Evolutionary conservation across 1,140 invertebrate species (phyloP).

Genomic region (Lepidostoma basale): DNA sequence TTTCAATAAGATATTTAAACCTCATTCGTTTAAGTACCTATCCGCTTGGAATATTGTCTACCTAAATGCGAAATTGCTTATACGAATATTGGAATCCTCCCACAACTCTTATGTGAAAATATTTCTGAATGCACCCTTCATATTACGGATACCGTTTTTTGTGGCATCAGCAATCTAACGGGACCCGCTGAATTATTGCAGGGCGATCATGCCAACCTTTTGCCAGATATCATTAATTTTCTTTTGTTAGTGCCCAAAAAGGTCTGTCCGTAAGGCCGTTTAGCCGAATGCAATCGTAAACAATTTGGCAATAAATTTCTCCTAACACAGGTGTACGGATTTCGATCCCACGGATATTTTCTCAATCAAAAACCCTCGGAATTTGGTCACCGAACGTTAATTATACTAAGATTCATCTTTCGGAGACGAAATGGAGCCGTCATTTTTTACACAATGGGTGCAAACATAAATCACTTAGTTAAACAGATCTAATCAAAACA

Average conservation of each 20-base stretch:
- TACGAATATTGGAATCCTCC: too few species aligned
- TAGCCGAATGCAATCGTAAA: constrained; percentile 19
- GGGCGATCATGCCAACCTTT: constrained; percentile 19
- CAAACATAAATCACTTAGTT: too few species aligned
- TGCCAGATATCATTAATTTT: constrained; percentile 33
- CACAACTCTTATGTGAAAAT: too few species aligned
- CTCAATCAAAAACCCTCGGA: not conserved
- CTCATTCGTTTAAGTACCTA: too few species aligned
- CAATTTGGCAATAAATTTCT: constrained; percentile 25
- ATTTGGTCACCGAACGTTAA: constrained; percentile 12
- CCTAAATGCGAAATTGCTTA: too few species aligned
- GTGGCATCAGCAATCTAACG: constrained; percentile 16
- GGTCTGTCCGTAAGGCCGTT: constrained; percentile 25
- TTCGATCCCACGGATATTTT: constrained; percentile 7
- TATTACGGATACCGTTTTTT: not conserved
- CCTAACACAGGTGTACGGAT: constrained; percentile 9
- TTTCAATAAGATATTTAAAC: too few species aligned
- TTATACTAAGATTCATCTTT: constrained; percentile 13
- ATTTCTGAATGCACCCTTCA: not conserved
- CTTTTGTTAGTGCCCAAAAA: constrained; percentile 28
- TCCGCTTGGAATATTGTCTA: too few species aligned
- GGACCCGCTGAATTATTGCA: constrained; percentile 30
- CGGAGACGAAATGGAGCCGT: constrained; percentile 10
- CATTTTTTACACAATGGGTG: too few species aligned
- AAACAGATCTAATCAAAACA: too few species aligned